phyloP scores from a whole-genome alignment of 2,113 vertebrate genomes.

The Megalops atlanticus region DNA sequence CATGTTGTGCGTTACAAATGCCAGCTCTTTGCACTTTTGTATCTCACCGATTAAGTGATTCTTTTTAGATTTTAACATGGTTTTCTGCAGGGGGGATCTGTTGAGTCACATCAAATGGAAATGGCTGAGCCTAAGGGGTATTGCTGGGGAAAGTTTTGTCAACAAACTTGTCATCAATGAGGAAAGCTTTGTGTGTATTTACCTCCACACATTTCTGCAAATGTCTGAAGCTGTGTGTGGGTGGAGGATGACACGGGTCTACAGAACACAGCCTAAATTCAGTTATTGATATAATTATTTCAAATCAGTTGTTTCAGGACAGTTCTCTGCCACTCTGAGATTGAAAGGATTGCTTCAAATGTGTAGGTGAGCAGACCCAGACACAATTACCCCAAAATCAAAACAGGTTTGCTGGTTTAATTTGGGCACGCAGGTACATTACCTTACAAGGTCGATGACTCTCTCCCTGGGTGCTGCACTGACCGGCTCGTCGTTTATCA shows the following conservation, averaged over 20 bases:
- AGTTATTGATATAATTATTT: background rate
- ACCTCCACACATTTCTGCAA: background rate
- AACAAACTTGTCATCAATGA: background rate
- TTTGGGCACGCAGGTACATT: slow-evolving; percentile 29
- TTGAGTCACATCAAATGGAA: background rate
- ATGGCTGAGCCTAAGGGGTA: background rate
- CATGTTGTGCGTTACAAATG: background rate
- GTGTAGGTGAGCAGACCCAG: too few species aligned
- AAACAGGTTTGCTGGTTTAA: too few species aligned
- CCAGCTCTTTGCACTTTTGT: background rate
- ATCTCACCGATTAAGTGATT: background rate
- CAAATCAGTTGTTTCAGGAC: too few species aligned
- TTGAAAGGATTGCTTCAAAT: too few species aligned
- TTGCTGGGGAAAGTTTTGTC: background rate
- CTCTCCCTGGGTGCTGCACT: slow-evolving; percentile 89
- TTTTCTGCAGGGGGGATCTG: background rate
- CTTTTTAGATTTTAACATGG: background rate
- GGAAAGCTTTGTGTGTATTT: background rate
- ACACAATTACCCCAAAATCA: too few species aligned
- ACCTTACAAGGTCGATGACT: slow-evolving; percentile 98
- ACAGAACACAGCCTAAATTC: background rate
- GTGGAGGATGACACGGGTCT: background rate
- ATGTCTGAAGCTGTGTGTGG: background rate
- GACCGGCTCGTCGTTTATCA: slow-evolving; percentile 95
- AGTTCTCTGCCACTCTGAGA: too few species aligned